A percentile compares a stretch with the other conserved stretches of the same genome.
Conservation (phyloP, 2,797 vertebrate species). For the Cynopterus sphinx region DNA sequence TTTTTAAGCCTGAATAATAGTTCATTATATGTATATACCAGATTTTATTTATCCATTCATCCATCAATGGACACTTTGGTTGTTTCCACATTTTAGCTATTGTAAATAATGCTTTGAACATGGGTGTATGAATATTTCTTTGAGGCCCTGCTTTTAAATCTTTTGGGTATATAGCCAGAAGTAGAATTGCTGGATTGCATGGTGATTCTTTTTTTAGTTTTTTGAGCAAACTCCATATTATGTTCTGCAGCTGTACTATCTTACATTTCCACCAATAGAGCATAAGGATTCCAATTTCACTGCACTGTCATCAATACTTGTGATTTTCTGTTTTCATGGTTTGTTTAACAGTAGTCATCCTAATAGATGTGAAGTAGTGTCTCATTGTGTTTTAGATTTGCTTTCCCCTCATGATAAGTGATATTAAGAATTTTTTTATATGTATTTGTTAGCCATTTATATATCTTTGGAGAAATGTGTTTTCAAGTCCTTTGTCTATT, state of each 20-base stretch:
- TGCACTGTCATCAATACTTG: accelerated
- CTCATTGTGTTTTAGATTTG: background rate
- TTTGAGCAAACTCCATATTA: background rate
- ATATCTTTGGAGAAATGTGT: background rate
- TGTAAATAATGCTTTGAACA: background rate
- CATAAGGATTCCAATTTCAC: background rate
- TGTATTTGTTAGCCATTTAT: background rate
- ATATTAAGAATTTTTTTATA: background rate
- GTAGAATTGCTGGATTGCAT: background rate
- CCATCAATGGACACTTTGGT: accelerated
- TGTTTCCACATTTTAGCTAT: background rate
- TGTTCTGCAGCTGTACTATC: too few species aligned
- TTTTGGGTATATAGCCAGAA: background rate
- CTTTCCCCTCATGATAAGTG: background rate
- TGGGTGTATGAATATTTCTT: background rate
- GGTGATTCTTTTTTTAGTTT: background rate
- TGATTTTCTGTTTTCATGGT: too few species aligned
- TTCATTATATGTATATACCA: background rate
- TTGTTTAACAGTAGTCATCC: background rate
- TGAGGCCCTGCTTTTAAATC: background rate
- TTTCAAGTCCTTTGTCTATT: background rate
- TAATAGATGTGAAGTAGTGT: background rate
- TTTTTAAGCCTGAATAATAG: background rate
- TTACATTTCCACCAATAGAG: background rate
- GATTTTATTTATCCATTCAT: background rate